Evolutionary conservation across 2,113 vertebrate species (phyloP).

Genomic region (Cavia aperea): DNA sequence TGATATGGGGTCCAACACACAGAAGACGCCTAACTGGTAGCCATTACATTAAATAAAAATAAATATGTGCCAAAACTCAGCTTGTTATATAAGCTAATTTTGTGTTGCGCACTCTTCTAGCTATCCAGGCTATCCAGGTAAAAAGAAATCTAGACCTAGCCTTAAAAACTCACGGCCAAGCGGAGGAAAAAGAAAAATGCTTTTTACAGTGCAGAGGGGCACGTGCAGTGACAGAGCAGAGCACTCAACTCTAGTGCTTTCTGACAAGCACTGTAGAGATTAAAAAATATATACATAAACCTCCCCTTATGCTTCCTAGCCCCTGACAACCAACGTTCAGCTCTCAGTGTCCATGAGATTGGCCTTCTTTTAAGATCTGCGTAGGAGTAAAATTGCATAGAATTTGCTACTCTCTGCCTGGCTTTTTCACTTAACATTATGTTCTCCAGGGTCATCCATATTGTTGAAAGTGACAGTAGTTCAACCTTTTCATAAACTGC

Average conservation of each 20-base stretch:
- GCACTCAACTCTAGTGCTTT: not conserved
- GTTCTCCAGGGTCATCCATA: not conserved
- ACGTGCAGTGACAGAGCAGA: not conserved
- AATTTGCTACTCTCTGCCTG: not conserved
- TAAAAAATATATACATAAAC: too few relatives aligned
- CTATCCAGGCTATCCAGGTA: not conserved
- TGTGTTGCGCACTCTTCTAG: not conserved
- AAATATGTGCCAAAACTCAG: not conserved
- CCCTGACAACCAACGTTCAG: not conserved
- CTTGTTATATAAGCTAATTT: not conserved
- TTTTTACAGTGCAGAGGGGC: not conserved
- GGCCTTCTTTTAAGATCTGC: not conserved
- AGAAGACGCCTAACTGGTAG: not conserved
- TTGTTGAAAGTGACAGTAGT: not conserved
- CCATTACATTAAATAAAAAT: not conserved
- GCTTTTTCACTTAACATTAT: not conserved
- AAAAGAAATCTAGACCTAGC: not conserved
- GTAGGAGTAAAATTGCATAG: not conserved
- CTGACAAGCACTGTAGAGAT: not conserved
- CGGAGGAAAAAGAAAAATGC: not conserved
- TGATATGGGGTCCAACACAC: not conserved
- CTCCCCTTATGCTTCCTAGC: not conserved
- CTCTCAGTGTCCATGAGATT: not conserved
- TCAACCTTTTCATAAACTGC: not conserved
- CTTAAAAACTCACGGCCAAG: not conserved